phyloP scores from a whole-genome alignment of 2,888 invertebrate genomes.

The Hydropsyche betteni region DNA sequence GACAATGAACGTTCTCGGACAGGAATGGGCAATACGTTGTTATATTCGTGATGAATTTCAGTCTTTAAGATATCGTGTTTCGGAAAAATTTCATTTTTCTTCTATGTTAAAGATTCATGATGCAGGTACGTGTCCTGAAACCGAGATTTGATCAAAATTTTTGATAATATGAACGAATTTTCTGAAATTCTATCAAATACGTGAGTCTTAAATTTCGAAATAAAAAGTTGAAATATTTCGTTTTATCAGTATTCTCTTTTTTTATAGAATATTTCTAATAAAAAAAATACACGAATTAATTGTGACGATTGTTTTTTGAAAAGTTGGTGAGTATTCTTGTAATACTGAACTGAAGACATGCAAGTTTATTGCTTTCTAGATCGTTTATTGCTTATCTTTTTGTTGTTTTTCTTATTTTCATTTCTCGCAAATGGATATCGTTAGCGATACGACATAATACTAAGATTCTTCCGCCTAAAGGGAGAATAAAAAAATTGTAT shows the following conservation, averaged over 20 bases:
- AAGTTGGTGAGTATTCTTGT: no score
- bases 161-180: slow-evolving; percentile 10
- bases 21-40: no score
- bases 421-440: slow-evolving; percentile 19
- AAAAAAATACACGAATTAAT: no score
- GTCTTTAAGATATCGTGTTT: no score
- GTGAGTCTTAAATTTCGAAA: background rate
- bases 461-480: background rate
- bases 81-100: no score
- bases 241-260: no score
- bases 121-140: slow-evolving; percentile 6
- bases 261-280: no score
- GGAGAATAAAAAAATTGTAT: background rate
- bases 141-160: background rate
- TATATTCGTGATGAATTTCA: no score
- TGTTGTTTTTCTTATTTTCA: slow-evolving; percentile 11
- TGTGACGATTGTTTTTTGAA: no score
- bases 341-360: background rate
- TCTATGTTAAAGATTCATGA: slow-evolving; percentile 17
- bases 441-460: slow-evolving; percentile 10
- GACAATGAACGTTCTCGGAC: no score
- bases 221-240: no score
- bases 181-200: background rate
- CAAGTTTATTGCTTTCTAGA: slow-evolving; percentile 1
- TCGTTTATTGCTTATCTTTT: slow-evolving; percentile 19